These are phyloP conservation scores for Phengaris arion DNA, from an alignment of 2,888 invertebrate genomes.

Conservation along the genomic window DNA sequence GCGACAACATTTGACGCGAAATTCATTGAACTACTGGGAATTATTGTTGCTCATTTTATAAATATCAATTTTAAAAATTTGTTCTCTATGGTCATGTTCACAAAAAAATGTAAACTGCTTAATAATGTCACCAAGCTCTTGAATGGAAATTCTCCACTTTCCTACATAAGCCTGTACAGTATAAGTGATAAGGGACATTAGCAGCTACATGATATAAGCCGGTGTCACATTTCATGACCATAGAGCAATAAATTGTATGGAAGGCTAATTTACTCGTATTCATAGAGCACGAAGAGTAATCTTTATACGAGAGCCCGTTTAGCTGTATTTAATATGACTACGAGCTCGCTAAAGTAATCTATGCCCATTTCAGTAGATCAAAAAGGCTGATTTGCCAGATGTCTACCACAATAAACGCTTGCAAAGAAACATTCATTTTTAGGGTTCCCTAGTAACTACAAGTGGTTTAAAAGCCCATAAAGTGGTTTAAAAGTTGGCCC, in stretches of 20 bases:
- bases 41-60: too few species aligned
- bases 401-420: not conserved
- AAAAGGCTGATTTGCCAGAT: not conserved
- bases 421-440: too few species aligned
- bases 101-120: too few species aligned
- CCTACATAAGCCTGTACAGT: conserved; percentile 6
- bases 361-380: not conserved
- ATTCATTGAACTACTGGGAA: too few species aligned
- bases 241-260: conserved; percentile 22
- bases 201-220: conserved; percentile 10
- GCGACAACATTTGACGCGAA: not conserved
- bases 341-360: conserved; percentile 13
- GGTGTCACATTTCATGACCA: conserved; percentile 16
- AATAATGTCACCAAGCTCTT: not conserved
- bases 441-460: too few species aligned
- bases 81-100: too few species aligned
- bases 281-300: conserved; percentile 7
- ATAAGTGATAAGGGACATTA: conserved; percentile 17
- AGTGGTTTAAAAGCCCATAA: too few species aligned
- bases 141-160: conserved; percentile 4
- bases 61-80: too few species aligned
- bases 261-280: conserved; percentile 19
- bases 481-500: too few species aligned
- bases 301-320: not conserved
- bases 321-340: not conserved